A percentile compares a stretch with the other conserved stretches of the same genome.
Conservation (phyloP, 30 jellyfish, hydroid and myxozoan genomes). For the Aurelia sp. region DNA sequence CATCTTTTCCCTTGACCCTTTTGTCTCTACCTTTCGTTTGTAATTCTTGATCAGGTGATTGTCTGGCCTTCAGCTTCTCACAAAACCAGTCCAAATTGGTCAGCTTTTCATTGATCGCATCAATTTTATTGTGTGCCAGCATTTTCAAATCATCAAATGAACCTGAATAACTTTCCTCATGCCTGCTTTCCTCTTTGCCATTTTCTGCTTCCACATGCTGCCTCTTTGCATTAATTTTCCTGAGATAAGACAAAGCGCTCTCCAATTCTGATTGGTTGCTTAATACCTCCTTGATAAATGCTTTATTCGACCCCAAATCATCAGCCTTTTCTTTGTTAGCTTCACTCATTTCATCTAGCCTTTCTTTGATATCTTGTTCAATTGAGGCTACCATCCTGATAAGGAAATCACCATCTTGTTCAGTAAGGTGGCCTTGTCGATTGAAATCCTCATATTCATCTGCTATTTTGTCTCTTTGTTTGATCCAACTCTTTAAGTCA, state of each 20-base stretch:
- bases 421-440: conserved; percentile 17
- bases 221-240: neutral
- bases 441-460: conserved; percentile 12
- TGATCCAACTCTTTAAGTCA: neutral
- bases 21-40: neutral
- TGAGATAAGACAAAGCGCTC: conserved; percentile 12
- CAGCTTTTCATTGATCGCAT: conserved; percentile 16
- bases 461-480: conserved; percentile 18
- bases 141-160: neutral
- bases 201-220: neutral
- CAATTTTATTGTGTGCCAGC: conserved; percentile 28
- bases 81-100: neutral
- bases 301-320: conserved; percentile 21
- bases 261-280: conserved; percentile 12
- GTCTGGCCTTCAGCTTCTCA: neutral
- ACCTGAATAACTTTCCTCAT: neutral
- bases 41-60: too few relatives aligned
- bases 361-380: conserved; percentile 28
- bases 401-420: conserved; percentile 17
- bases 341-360: conserved; percentile 41
- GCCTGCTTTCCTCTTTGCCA: conserved; percentile 1
- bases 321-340: neutral
- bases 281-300: conserved; percentile 4
- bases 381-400: conserved; percentile 10
- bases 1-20: neutral